phyloP scores from a whole-genome alignment of 2,113 vertebrate species.

The Osmerus eperlanus region DNA sequence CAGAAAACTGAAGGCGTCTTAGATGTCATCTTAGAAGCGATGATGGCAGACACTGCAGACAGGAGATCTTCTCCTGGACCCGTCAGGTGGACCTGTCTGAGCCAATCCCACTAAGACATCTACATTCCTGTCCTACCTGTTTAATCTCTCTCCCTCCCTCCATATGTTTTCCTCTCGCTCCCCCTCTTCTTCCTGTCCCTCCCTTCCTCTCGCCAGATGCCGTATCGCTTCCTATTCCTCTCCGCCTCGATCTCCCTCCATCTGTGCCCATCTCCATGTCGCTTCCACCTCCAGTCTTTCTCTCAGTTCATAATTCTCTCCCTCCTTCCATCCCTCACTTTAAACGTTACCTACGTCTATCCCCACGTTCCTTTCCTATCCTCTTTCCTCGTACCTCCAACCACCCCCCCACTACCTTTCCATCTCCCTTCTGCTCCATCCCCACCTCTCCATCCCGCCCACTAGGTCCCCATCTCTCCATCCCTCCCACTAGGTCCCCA shows the following conservation, averaged over 20 bases:
- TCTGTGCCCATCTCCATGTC: neutral
- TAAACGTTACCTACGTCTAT: too few relatives aligned
- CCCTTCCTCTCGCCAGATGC: neutral
- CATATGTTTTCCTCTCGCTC: slow-evolving; percentile 4
- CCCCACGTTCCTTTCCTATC: too few relatives aligned
- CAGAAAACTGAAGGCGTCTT: too few relatives aligned
- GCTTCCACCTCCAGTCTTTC: neutral
- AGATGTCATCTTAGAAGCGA: too few relatives aligned
- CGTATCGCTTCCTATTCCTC: neutral
- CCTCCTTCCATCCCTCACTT: neutral
- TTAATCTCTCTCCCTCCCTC: neutral
- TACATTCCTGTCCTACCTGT: neutral
- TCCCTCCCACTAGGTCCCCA: too few relatives aligned
- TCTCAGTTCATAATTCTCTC: neutral
- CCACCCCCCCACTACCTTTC: too few relatives aligned
- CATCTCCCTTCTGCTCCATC: too few relatives aligned
- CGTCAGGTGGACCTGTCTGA: too few relatives aligned
- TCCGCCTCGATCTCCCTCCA: slow-evolving; percentile 14
- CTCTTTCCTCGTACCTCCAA: too few relatives aligned
- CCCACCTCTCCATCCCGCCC: slow-evolving; percentile 25
- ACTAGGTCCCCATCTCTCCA: too few relatives aligned
- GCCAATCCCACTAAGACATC: neutral
- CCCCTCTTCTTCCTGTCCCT: neutral
- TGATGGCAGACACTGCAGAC: too few relatives aligned
- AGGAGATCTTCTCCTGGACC: too few relatives aligned